Conservation (phyloP, 2,888 invertebrate genomes). For the Geophilus truncorum region DNA sequence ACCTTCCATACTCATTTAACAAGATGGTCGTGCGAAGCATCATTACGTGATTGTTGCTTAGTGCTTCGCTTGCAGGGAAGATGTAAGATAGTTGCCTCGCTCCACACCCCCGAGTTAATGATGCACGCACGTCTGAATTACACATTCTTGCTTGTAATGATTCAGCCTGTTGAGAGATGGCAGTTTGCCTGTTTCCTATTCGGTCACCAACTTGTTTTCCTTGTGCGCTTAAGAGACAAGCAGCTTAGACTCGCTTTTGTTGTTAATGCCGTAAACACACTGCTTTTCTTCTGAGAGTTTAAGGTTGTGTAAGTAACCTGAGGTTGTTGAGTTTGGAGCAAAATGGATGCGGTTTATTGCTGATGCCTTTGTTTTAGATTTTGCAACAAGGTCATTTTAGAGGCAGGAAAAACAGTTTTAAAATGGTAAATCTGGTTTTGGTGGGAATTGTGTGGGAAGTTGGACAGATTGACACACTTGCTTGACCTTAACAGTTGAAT, state of each 20-base stretch:
- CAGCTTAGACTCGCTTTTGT: background rate
- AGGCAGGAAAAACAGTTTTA: background rate
- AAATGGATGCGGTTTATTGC: background rate
- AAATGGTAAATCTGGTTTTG: background rate
- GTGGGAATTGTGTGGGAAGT: background rate
- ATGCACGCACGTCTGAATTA: slow-evolving; percentile 22
- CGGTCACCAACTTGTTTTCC: slow-evolving; percentile 5
- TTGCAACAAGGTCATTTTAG: background rate
- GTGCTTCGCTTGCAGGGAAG: slow-evolving; percentile 1
- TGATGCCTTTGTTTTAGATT: background rate
- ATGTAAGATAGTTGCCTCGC: slow-evolving; percentile 6
- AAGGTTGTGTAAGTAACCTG: background rate
- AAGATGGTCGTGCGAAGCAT: slow-evolving; percentile 18
- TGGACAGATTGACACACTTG: too few relatives aligned
- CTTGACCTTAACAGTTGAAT: too few relatives aligned
- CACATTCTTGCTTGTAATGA: slow-evolving; percentile 20
- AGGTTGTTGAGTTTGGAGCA: background rate
- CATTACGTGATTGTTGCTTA: slow-evolving; percentile 25
- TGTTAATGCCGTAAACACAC: slow-evolving; percentile 12
- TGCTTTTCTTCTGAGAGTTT: background rate
- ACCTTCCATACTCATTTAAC: slow-evolving; percentile 21
- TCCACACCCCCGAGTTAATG: slow-evolving; percentile 12
- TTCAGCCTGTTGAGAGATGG: slow-evolving; percentile 2
- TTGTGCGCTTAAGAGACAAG: background rate
- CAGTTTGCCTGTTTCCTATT: background rate